Base-by-base conservation (phyloP, 2,797 vertebrate species). In the Hozukius guyotensis region DNA sequence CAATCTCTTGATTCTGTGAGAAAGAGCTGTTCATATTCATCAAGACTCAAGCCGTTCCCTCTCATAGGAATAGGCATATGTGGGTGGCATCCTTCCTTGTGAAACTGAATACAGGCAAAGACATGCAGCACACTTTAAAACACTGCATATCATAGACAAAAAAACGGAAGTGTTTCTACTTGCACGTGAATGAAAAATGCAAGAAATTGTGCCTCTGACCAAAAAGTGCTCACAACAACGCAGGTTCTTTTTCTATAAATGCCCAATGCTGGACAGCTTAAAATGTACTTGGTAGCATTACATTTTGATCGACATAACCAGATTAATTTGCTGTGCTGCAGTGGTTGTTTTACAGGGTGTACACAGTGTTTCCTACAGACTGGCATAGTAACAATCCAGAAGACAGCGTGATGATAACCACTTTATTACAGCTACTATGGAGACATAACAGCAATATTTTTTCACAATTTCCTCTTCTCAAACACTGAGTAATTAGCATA, bases 11-110 rank as follows among this genome's bases (percentile, higher is more conserved):
- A 59, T 73, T 80, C 34, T 55, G 38, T 67, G 75, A 75, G 29
- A 70, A 84, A 75, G 77, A 84, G 75, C 55, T 77, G 42, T 55
- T 87, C 55, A 56, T 62, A 70, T 73, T 81, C 75, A 80, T 78
- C 76, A 80, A 81, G 46, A 87, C 69, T 66, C 86, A 31, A 64
- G 62, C 70, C 56, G 24, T 80, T 72, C 29, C 38, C 29, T 78
- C 72, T 85, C 61, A 75, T 69, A 77, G 64, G 75, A 84, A 60
- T 38, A 72, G 70, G 75, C 74, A 65, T 81, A 85, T 77, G 86
- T 90, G 80, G 62, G 81, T 76, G 81, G 78, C 59, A 81, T 88
- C 79, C 65, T 77, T 70, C 85, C 84, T 85, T 86, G 71, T 83
- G 72, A 76, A 87, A 87, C 11, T 18, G 72, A 84, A 86, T 60